Conservation (phyloP, 2,113 vertebrate species). For the Tauraco erythrolophus region DNA sequence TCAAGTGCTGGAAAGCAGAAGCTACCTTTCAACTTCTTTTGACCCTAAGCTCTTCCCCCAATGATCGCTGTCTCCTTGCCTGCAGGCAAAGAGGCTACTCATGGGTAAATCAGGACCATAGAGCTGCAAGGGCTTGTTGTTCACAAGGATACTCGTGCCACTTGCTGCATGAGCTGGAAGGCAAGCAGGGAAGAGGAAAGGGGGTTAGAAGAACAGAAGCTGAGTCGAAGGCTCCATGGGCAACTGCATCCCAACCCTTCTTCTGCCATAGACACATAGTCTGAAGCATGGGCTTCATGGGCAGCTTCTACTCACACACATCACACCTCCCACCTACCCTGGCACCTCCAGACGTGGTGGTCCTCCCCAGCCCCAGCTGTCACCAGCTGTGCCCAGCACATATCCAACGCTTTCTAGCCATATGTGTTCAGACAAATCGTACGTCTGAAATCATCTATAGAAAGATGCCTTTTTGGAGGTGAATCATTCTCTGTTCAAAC, state of each 20-base stretch:
- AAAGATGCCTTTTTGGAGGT: background rate
- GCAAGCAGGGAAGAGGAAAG: background rate
- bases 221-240: background rate
- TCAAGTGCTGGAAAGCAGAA: background rate
- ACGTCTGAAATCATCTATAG: background rate
- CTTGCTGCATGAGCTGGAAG: background rate
- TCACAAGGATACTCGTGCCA: background rate
- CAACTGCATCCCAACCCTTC: background rate
- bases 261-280: background rate
- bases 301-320: background rate
- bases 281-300: background rate
- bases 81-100: background rate
- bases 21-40: background rate
- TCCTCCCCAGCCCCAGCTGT: background rate
- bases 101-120: background rate
- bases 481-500: background rate
- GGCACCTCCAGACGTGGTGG: background rate
- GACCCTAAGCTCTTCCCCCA: background rate
- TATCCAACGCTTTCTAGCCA: background rate
- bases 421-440: background rate
- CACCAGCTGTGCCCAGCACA: background rate
- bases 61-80: accelerated
- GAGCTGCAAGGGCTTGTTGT: background rate
- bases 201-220: background rate
- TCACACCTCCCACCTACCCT: accelerated